Evolutionary conservation across 2,888 invertebrate genomes (phyloP), one percentile per base, ranked within the genome.

Genomic region (Drosophila meridionalis): DNA sequence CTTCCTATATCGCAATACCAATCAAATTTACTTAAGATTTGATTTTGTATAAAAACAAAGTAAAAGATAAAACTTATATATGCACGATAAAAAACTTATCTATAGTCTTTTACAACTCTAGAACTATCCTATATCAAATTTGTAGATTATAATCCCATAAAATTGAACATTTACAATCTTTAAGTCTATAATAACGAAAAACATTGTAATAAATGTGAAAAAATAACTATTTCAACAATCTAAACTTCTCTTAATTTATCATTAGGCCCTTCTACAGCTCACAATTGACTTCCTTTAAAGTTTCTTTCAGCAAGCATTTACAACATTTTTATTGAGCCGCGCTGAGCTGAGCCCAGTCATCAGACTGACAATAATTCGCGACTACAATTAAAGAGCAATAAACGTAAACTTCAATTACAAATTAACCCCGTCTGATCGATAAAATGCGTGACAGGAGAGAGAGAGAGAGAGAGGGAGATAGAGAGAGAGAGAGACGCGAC

Each of bases 381-480:
- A 60, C 55, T 69, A 71, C 83, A 80, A 88, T 85, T 78, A 86
- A 88, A 69, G 71, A 67, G 57, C 76, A 73, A 86, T 88, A 86
- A 88, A 76, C 86, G 62, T 88, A 83, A 83, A 81, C 73, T 64
- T 66, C 83, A 76, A 84, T 83, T 83, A 74, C 83, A 77, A 69
- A 73, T 79, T 70, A 75, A 78, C 58, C 43, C 52, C 66, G 69
- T 64, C 68, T 80, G 70, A 80, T 73, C 79, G 71, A 73, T 68
- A 65, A 80, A 80, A 50, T 79, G 80, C 73, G 77, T 79, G 69
- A 80, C 78, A 79, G 40, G 58, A 36, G 76, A 42, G 50, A 47
- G 55, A 52, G 7, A 34, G n/a, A 40, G 34, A 40, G 14, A 20
- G 76, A 42, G 50, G 42, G 55, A 52, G 7, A 34, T 14, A 20